Evolutionary conservation across 2,113 vertebrate genomes (phyloP).

Genomic region (Ranitomeya variabilis): DNA sequence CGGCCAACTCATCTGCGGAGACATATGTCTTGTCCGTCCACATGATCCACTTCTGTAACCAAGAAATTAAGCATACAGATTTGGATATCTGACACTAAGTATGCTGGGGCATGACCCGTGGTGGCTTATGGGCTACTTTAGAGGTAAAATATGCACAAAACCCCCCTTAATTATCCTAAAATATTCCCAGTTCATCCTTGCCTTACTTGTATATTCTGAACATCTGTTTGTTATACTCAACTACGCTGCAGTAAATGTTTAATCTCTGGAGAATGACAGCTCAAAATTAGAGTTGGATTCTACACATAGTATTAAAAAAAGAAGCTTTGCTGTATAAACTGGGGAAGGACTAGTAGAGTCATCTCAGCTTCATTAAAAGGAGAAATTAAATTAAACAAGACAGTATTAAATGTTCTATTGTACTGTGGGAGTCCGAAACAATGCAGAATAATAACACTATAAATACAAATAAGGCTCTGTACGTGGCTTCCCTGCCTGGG

Average conservation of each 20-base stretch:
- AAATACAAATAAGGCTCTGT: too few species aligned
- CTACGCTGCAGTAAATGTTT: background rate
- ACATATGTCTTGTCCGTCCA: constrained; percentile 6
- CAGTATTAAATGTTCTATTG: too few species aligned
- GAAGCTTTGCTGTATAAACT: background rate
- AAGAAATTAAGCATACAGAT: background rate
- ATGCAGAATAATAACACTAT: too few species aligned
- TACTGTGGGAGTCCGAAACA: too few species aligned
- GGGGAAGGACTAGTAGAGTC: background rate
- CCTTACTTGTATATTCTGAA: background rate
- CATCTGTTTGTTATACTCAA: background rate
- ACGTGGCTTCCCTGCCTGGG: too few species aligned
- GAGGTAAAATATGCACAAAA: background rate
- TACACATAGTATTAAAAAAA: background rate
- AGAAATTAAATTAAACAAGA: too few species aligned
- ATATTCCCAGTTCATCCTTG: background rate
- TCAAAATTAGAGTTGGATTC: background rate
- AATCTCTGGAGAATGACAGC: background rate
- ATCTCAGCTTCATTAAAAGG: background rate
- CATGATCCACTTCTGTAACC: background rate
- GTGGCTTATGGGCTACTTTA: background rate
- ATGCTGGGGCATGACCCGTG: background rate
- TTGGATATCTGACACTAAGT: background rate
- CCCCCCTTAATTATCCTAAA: background rate
- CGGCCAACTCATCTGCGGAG: constrained; percentile 14